A percentile compares a stretch with the other conserved stretches of the same genome.
Conservation (phyloP, 2,888 invertebrate genomes). For the Lycia hirtaria region DNA sequence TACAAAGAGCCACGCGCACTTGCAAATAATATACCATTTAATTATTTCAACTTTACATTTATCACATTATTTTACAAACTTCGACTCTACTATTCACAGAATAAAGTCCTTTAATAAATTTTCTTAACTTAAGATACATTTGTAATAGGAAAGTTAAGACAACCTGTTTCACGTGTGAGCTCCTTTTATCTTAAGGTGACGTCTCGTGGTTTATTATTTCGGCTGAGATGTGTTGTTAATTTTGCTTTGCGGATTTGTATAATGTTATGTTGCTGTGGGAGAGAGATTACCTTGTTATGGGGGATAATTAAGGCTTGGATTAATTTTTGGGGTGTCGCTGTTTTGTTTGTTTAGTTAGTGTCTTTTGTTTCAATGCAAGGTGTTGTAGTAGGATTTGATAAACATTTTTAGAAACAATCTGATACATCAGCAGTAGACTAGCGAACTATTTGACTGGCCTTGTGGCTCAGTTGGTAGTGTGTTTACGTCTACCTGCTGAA, state of each 20-base stretch:
- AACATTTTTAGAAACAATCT: too few species aligned
- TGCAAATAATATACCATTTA: conserved; percentile 78
- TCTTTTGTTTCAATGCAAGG: neutral
- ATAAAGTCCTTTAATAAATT: conserved; percentile 32
- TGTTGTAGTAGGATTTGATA: neutral
- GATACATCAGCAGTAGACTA: too few species aligned
- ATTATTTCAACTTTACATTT: conserved; percentile 53
- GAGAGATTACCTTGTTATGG: conserved; percentile 32
- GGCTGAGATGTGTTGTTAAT: conserved; percentile 71
- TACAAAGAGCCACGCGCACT: conserved; percentile 76
- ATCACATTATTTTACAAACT: conserved; percentile 22
- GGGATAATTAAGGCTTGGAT: conserved; percentile 20
- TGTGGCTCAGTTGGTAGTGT: too few species aligned
- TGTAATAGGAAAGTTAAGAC: conserved; percentile 51
- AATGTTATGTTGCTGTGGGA: conserved; percentile 28
- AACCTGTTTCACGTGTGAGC: conserved; percentile 76
- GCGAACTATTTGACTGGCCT: too few species aligned
- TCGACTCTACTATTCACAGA: conserved; percentile 26
- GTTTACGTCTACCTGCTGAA: too few species aligned
- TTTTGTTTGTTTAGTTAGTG: conserved; percentile 2
- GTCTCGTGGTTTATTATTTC: conserved; percentile 78
- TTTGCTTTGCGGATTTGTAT: conserved; percentile 47
- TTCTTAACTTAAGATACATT: conserved; percentile 17
- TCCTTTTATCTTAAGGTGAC: conserved; percentile 82
- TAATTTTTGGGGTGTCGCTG: conserved; percentile 13